These are phyloP conservation scores for Priocnemis perturbator DNA, from an alignment of 2,888 invertebrate genomes.

Conservation along the genomic window DNA sequence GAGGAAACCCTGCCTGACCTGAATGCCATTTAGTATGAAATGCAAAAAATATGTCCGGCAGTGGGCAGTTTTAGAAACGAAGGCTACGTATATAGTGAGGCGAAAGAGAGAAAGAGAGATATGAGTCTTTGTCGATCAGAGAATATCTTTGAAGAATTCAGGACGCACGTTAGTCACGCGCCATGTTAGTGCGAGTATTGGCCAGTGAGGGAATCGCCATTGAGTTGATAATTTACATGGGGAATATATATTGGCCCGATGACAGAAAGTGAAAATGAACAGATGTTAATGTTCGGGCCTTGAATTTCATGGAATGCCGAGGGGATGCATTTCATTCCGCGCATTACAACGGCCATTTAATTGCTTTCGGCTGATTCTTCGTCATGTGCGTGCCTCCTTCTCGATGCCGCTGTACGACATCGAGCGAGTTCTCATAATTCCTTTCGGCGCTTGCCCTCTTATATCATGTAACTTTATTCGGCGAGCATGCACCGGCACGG, in stretches of 20 bases:
- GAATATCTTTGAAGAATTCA: no score
- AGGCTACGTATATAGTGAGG: no score
- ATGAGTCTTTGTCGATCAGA: no score
- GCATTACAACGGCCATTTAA: conserved; percentile 42
- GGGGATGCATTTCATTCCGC: conserved; percentile 22
- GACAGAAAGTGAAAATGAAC: conserved; percentile 21
- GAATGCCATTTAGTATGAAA: no score
- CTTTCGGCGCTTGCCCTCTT: conserved; percentile 37
- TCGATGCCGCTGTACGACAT: conserved; percentile 32
- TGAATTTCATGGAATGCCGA: conserved; percentile 34
- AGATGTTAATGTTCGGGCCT: conserved; percentile 10
- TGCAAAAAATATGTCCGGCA: no score
- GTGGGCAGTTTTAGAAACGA: no score
- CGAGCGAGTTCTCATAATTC: conserved; percentile 42
- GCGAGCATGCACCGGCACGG: conserved; percentile 48
- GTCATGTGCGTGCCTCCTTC: conserved; percentile 41
- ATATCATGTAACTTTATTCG: conserved; percentile 54
- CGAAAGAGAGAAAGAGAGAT: no score
- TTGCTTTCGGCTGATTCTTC: conserved; percentile 45
- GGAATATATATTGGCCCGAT: background rate
- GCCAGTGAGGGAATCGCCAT: no score
- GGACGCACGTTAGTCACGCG: no score
- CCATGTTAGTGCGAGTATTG: no score
- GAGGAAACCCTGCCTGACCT: background rate
- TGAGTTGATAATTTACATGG: background rate